A percentile compares a stretch with the other conserved stretches of the same genome.
Conservation (phyloP, 2,888 invertebrate genomes). For the Cheilosia soror region DNA sequence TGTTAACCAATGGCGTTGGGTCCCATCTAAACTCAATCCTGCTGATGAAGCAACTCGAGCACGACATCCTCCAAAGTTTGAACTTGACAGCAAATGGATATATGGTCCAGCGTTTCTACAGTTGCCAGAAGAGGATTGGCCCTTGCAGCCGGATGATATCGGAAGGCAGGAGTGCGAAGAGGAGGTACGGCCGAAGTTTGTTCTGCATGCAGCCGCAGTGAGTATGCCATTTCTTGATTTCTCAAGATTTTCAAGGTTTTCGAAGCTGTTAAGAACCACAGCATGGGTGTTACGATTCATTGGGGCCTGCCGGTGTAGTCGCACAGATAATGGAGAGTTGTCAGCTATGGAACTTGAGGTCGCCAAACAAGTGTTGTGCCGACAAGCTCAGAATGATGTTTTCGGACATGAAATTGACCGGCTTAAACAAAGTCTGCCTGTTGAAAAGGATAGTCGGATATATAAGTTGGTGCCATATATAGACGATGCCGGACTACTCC, state of each 20-base stretch:
- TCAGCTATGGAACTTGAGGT: constrained; percentile 1
- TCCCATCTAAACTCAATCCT: constrained; percentile 46
- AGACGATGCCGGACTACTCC: constrained; percentile 13
- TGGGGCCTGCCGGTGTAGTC: background rate
- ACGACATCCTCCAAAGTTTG: background rate
- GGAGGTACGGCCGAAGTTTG: background rate
- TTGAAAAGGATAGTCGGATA: constrained; percentile 1
- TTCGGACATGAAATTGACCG: background rate
- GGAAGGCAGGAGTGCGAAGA: too few species aligned
- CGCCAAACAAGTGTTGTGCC: constrained; percentile 11
- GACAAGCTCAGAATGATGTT: background rate
- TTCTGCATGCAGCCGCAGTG: constrained; percentile 1
- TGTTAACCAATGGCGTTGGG: constrained; percentile 41
- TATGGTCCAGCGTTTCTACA: constrained; percentile 46
- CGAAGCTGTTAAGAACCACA: constrained; percentile 1
- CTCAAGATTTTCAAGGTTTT: constrained; percentile 10
- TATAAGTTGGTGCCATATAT: constrained; percentile 6
- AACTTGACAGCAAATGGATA: constrained; percentile 32
- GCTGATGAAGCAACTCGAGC: constrained; percentile 58
- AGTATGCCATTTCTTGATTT: constrained; percentile 11
- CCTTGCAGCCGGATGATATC: background rate
- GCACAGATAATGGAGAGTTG: constrained; percentile 3
- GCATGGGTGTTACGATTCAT: constrained; percentile 11
- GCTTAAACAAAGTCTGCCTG: background rate
- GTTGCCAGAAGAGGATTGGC: constrained; percentile 16